A percentile compares a stretch with the other conserved stretches of the same genome.
Evolutionary conservation across 2,888 invertebrate genomes (phyloP).

Genomic region (Dexiosoma caninum): DNA sequence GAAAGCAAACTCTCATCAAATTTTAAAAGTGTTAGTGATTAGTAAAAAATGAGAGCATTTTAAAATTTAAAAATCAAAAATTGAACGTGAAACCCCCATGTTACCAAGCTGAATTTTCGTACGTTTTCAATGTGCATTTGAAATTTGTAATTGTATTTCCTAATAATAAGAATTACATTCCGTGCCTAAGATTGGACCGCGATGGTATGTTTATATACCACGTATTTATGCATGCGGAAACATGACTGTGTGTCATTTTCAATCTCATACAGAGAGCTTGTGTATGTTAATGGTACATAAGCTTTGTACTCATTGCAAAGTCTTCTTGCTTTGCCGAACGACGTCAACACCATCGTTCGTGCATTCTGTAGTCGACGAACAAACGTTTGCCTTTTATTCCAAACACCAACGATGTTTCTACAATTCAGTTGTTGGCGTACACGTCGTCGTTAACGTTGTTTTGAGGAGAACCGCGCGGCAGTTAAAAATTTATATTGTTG

Average conservation of each 20-base stretch:
- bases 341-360: conserved; percentile 57
- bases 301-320: conserved; percentile 17
- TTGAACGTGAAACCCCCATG: too few species aligned
- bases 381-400: conserved; percentile 48
- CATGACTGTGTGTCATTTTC: neutral
- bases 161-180: too few species aligned
- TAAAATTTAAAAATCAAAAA: too few species aligned
- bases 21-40: too few species aligned
- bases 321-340: conserved; percentile 57
- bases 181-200: too few species aligned
- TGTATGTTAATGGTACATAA: conserved; percentile 5
- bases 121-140: too few species aligned
- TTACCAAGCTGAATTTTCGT: too few species aligned
- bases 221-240: neutral
- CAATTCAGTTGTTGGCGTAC: conserved; percentile 56
- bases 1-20: too few species aligned
- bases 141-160: too few species aligned
- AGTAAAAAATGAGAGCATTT: too few species aligned
- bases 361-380: conserved; percentile 48
- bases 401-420: conserved; percentile 34
- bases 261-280: neutral
- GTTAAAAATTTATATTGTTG: conserved; percentile 24
- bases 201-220: neutral
- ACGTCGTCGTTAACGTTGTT: conserved; percentile 61
- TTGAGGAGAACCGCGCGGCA: conserved; percentile 47